phyloP scores from a whole-genome alignment of 2,888 invertebrate species.

The Carpatolechia fugitivella region DNA sequence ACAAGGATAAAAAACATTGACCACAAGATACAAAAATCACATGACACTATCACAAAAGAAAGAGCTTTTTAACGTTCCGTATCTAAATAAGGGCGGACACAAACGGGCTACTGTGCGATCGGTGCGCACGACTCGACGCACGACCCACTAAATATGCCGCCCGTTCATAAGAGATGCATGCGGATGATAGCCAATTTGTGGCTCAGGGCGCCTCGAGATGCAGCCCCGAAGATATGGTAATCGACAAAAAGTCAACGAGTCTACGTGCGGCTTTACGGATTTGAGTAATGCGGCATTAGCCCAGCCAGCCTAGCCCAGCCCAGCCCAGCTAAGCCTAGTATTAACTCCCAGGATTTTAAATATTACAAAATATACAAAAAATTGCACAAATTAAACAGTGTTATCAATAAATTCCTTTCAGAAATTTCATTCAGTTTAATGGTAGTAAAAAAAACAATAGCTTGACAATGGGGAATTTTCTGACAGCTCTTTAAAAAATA shows the following conservation, averaged over 20 bases:
- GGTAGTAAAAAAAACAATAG: no score
- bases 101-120: slow-evolving; percentile 41
- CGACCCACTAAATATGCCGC: slow-evolving; percentile 60
- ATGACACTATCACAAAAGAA: slow-evolving; percentile 21
- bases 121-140: slow-evolving; percentile 31
- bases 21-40: not conserved
- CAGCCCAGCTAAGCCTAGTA: no score
- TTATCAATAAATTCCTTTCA: no score
- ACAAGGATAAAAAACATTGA: no score
- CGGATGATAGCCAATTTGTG: slow-evolving; percentile 65
- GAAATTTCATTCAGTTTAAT: no score
- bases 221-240: slow-evolving; percentile 65
- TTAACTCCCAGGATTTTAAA: no score
- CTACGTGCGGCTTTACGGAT: not conserved
- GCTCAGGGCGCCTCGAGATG: slow-evolving; percentile 46
- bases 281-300: no score
- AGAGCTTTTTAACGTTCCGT: slow-evolving; percentile 23
- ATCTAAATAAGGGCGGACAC: slow-evolving; percentile 52
- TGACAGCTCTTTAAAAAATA: no score
- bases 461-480: no score
- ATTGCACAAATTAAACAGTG: no score
- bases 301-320: no score
- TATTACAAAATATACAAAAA: no score
- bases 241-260: slow-evolving; percentile 46
- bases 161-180: slow-evolving; percentile 61